Base-by-base conservation (phyloP, 2,797 vertebrate genomes). In the Benthosema pterotum region DNA sequence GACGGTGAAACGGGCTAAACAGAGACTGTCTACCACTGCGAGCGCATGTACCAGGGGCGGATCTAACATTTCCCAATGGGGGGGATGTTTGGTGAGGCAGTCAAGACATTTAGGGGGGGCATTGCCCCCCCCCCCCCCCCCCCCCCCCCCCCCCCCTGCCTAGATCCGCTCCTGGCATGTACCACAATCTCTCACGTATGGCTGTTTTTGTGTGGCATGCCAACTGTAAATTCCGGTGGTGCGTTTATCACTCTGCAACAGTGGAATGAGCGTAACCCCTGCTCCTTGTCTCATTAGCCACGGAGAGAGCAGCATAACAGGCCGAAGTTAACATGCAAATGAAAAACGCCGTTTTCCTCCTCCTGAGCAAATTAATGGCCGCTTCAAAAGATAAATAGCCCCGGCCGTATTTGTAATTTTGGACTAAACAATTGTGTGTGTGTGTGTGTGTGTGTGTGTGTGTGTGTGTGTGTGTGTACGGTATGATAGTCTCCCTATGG, bases 371-470 rank as follows among this genome's bases (percentile, higher is more conserved):
- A 92, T 93, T 89, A 92, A 89, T 88, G 83, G 79, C 85, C 87
- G 89, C 90, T 91, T 91, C 80, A 90, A 82, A 89, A 89, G 89
- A 93, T 92, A 92, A 92, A 93, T 87, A 86, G 86, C 86, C 89
- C 89, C 88, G 79, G 88, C 87, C 89, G 91, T 74, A 90, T 90
- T n/a, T 91, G 84, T 88, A 90, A 89, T 88, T 91, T 87, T 86
- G 83, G 83, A 88, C 87, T 90, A 86, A 91, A 91, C 87, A 91
- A 84, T 88, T 84, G 82, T 77, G 82, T 83, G 78, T 69, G 61
- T 38, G 32, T 8, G 6, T 38, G 76, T 2, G 68, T 22, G 22
- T 22, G 22, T 22, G 22, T 22, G 22, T 22, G 22, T 22, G 22
- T 25, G 22, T 25, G 22, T 25, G 22, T 25, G 22, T 25, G 22